phyloP scores from a whole-genome alignment of 2,888 invertebrate species.

The Helleia helle region DNA sequence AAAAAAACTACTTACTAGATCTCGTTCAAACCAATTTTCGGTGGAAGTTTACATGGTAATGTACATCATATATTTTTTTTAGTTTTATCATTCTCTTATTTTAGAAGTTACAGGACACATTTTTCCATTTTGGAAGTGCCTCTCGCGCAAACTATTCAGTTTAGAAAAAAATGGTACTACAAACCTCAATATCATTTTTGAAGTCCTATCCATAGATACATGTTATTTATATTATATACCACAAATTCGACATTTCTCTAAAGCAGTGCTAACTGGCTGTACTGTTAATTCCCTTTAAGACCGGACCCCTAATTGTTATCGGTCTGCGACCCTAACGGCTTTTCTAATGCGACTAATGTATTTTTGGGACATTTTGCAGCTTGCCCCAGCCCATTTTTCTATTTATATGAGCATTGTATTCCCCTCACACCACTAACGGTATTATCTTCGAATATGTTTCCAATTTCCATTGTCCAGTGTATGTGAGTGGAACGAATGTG shows the following conservation, averaged over 20 bases:
- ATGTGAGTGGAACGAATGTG: conserved; percentile 50
- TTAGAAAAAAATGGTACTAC: too few species aligned
- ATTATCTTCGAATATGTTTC: conserved; percentile 71
- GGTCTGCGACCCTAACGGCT: conserved; percentile 65
- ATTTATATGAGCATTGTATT: conserved; percentile 56
- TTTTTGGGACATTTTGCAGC: conserved; percentile 73
- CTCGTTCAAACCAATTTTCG: too few species aligned
- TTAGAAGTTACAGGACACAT: too few species aligned
- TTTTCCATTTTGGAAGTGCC: too few species aligned
- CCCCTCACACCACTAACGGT: conserved; percentile 55
- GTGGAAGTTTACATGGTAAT: too few species aligned
- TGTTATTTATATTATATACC: too few species aligned
- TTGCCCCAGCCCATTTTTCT: conserved; percentile 69
- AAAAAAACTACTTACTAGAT: too few species aligned
- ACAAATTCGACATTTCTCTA: conserved; percentile 20
- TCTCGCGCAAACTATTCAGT: too few species aligned
- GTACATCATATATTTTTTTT: too few species aligned
- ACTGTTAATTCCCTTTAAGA: conserved; percentile 67
- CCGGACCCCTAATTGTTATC: conserved; percentile 70
- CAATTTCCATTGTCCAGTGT: conserved; percentile 66
- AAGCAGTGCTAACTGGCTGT: conserved; percentile 57
- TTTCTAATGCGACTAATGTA: conserved; percentile 72
- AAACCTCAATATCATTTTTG: too few species aligned
- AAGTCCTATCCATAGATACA: too few species aligned
- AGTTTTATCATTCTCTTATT: too few species aligned